These are phyloP conservation scores for Benitochromis conjunctus DNA, from an alignment of 2,113 vertebrate species.

Conservation along the genomic window DNA sequence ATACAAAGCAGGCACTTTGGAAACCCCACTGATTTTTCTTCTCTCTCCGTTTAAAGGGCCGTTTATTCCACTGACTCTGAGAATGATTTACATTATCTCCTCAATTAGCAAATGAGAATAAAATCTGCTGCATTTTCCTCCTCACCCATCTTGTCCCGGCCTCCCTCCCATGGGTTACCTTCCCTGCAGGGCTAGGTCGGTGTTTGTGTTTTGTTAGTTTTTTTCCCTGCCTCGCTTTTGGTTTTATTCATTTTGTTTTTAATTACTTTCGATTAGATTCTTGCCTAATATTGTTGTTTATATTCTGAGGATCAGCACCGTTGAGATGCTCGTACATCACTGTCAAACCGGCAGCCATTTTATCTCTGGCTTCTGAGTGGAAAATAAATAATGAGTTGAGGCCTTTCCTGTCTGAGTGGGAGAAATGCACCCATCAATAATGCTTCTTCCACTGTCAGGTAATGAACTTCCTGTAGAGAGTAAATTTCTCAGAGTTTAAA, in stretches of 20 bases:
- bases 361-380: constrained; percentile 31
- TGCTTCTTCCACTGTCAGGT: background rate
- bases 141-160: constrained; percentile 22
- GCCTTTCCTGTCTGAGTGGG: background rate
- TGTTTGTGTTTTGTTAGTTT: background rate
- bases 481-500: background rate
- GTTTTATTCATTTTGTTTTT: constrained; percentile 32
- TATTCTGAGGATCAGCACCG: constrained; percentile 30
- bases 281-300: constrained; percentile 18
- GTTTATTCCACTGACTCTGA: constrained; percentile 49
- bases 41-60: constrained; percentile 4
- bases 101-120: constrained; percentile 74
- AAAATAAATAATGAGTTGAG: constrained; percentile 54
- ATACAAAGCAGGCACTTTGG: constrained; percentile 30
- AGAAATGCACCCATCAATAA: constrained; percentile 16
- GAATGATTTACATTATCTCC: constrained; percentile 72
- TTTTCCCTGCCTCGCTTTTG: background rate
- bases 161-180: constrained; percentile 8
- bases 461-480: background rate
- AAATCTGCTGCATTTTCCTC: constrained; percentile 43
- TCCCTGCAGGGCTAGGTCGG: background rate
- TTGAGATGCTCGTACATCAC: constrained; percentile 60
- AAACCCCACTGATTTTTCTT: constrained; percentile 71
- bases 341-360: constrained; percentile 49
- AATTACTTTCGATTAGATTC: constrained; percentile 50